Percentiles rank a stretch among this genome's conserved stretches.
Conservation (phyloP, 2,797 vertebrate species). For the Enteromius viviparus region DNA sequence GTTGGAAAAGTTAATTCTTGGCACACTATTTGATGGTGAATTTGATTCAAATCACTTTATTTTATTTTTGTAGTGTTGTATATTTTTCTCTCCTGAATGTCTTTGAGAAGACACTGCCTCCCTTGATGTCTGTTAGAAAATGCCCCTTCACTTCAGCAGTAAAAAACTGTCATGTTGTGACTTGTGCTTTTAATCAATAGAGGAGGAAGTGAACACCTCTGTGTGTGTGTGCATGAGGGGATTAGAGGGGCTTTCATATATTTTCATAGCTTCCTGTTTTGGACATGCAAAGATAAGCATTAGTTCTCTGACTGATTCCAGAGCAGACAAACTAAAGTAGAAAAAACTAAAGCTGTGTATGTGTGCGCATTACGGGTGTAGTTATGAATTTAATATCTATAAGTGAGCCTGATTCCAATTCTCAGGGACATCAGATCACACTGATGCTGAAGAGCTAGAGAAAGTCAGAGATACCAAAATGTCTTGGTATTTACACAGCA, state of each 20-base stretch:
- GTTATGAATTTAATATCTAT: neutral
- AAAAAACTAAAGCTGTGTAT: neutral
- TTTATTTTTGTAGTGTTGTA: neutral
- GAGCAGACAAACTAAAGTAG: neutral
- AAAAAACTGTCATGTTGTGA: slow-evolving; percentile 8
- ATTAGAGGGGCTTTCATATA: slow-evolving; percentile 2
- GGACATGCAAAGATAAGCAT: neutral
- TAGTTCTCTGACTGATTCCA: neutral
- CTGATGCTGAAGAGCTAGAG: neutral
- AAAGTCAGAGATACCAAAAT: neutral
- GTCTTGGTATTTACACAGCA: neutral
- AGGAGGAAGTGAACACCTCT: slow-evolving; percentile 5
- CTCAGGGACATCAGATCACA: neutral
- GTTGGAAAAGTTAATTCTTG: neutral
- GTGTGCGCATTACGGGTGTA: neutral
- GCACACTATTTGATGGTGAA: neutral
- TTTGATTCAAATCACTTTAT: neutral
- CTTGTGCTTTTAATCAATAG: slow-evolving; percentile 8
- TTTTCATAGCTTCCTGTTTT: slow-evolving; percentile 1
- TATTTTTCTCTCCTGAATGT: neutral
- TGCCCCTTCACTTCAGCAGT: neutral
- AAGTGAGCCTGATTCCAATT: neutral
- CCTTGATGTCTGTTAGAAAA: neutral
- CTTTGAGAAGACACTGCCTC: neutral
- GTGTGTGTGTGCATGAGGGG: neutral